Conservation (phyloP, 1,140 invertebrate genomes). For the Bilobella aurantiaca region DNA sequence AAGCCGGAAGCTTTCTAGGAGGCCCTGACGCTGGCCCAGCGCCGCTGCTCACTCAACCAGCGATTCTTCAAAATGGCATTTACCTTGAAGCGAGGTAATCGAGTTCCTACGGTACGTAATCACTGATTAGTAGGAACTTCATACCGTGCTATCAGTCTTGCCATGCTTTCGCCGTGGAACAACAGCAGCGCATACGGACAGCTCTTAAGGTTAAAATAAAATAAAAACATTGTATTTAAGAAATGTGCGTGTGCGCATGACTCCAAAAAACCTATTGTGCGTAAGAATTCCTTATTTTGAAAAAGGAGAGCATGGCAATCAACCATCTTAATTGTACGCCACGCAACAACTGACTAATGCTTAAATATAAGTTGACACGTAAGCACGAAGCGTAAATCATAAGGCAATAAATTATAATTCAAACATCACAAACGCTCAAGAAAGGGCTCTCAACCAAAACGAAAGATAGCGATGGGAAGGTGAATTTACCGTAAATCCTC, state of each 20-base stretch:
- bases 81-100: constrained; percentile 3
- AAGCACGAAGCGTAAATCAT: constrained; percentile 1
- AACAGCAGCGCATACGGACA: no score
- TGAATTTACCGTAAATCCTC: no score
- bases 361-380: constrained; percentile 5
- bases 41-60: no score
- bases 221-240: not conserved
- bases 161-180: not conserved
- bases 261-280: not conserved
- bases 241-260: not conserved
- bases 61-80: not conserved
- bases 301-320: not conserved
- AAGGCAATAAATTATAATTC: not conserved
- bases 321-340: not conserved
- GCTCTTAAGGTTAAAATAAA: no score
- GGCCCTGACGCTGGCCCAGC: no score
- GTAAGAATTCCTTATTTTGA: not conserved
- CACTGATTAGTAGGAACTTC: not conserved
- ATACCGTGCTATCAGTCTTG: constrained; percentile 3
- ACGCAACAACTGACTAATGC: not conserved
- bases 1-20: no score
- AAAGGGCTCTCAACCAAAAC: no score
- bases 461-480: no score
- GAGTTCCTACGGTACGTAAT: constrained; percentile 1
- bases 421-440: not conserved